These are phyloP conservation scores for Eira barbara DNA, from an alignment of 2,113 vertebrate genomes.

Conservation along the genomic window DNA sequence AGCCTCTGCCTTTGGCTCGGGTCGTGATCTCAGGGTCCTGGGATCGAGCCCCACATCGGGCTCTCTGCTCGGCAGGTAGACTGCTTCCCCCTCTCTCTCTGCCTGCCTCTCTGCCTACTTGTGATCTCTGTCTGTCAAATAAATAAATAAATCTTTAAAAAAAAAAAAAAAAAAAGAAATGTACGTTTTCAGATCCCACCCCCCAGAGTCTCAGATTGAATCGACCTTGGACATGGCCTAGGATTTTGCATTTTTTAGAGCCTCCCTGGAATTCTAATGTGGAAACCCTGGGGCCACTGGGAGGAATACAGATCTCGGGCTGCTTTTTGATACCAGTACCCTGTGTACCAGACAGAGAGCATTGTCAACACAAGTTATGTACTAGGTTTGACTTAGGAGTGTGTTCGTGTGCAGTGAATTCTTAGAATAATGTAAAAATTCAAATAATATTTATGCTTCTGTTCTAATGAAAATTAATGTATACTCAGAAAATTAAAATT, in stretches of 20 bases:
- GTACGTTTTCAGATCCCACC: background rate
- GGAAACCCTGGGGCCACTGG: too few relatives aligned
- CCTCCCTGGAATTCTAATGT: background rate
- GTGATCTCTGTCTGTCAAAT: too few relatives aligned
- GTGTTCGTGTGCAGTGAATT: background rate
- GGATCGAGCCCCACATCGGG: too few relatives aligned
- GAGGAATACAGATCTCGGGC: background rate
- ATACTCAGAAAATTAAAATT: background rate
- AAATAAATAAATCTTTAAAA: too few relatives aligned
- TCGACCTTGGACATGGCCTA: background rate
- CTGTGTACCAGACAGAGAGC: background rate
- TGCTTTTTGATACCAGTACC: background rate
- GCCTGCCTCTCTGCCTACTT: too few relatives aligned
- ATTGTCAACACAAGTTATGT: too few relatives aligned
- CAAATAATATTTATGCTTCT: background rate
- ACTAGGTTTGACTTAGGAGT: background rate
- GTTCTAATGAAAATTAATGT: background rate
- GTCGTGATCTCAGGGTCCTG: too few relatives aligned
- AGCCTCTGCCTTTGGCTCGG: too few relatives aligned
- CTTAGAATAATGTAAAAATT: background rate
- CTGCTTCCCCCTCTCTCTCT: too few relatives aligned
- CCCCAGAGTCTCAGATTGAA: background rate
- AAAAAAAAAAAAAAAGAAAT: too few relatives aligned
- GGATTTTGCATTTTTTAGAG: background rate
- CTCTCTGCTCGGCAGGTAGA: too few relatives aligned